These are phyloP conservation scores for Gopherus evgoodei DNA, from an alignment of 2,113 vertebrate species.

Conservation along the genomic window DNA sequence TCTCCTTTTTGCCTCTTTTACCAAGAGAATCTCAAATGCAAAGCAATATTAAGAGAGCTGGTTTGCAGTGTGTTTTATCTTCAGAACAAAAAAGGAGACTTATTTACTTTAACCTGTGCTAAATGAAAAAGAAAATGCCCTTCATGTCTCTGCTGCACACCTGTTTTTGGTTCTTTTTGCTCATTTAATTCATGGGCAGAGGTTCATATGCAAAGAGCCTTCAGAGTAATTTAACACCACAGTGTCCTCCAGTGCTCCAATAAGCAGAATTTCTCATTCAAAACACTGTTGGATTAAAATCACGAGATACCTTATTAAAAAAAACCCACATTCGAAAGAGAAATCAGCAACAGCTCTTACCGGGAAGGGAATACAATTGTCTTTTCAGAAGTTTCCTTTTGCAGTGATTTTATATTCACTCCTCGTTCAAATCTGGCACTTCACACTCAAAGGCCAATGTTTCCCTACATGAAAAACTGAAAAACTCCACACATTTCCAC, in stretches of 20 bases:
- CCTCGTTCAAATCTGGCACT: constrained; percentile 32
- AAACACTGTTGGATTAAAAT: background rate
- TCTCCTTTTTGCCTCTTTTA: background rate
- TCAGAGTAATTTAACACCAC: background rate
- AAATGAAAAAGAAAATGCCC: background rate
- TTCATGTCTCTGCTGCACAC: background rate
- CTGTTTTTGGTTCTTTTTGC: constrained; percentile 4
- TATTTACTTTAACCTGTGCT: constrained; percentile 24
- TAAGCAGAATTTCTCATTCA: constrained; percentile 38
- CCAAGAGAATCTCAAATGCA: background rate
- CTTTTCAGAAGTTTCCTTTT: background rate
- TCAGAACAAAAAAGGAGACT: background rate
- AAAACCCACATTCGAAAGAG: constrained; percentile 5
- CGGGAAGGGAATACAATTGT: background rate
- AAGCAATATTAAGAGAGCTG: background rate
- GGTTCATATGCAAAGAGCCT: background rate
- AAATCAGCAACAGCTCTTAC: background rate
- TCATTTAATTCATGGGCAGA: background rate
- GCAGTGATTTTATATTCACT: background rate
- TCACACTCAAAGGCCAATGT: background rate
- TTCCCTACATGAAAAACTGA: background rate
- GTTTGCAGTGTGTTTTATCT: background rate
- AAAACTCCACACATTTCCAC: constrained; percentile 15
- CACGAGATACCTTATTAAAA: constrained; percentile 13
- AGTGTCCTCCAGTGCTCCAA: constrained; percentile 12